A percentile compares a stretch with the other conserved stretches of the same genome.
Conservation (phyloP, 2,888 invertebrate genomes). For the Boloria euphrosyne region DNA sequence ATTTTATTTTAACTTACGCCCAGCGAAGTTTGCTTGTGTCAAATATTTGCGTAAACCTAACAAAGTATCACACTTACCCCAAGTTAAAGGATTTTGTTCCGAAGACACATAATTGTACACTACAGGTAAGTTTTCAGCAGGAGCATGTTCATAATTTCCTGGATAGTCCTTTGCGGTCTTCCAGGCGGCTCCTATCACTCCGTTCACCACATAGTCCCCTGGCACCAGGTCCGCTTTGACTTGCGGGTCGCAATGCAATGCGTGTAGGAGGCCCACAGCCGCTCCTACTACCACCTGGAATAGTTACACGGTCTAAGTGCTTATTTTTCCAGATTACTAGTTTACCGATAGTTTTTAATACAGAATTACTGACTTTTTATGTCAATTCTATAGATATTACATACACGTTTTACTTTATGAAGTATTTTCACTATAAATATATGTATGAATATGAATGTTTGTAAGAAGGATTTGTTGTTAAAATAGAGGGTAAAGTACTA, state of each 20-base stretch:
- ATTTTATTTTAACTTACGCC: too few relatives aligned
- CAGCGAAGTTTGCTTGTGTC: too few relatives aligned
- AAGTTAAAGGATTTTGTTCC: slow-evolving; percentile 88
- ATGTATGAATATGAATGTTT: too few relatives aligned
- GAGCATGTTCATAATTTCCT: slow-evolving; percentile 64
- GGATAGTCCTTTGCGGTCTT: slow-evolving; percentile 71
- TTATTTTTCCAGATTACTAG: too few relatives aligned
- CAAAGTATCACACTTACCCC: slow-evolving; percentile 75
- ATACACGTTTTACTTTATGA: too few relatives aligned
- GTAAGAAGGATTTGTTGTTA: too few relatives aligned
- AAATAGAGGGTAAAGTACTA: too few relatives aligned
- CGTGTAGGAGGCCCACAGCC: slow-evolving; percentile 87
- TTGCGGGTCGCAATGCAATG: slow-evolving; percentile 85
- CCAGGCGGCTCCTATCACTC: slow-evolving; percentile 87
- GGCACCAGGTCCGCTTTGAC: slow-evolving; percentile 89
- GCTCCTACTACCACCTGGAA: slow-evolving; percentile 82
- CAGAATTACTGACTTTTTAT: too few relatives aligned
- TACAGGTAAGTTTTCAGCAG: slow-evolving; percentile 67
- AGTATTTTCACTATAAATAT: too few relatives aligned
- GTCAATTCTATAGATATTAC: too few relatives aligned
- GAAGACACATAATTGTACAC: slow-evolving; percentile 94
- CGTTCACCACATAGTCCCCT: slow-evolving; percentile 89
- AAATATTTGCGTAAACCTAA: too few relatives aligned
- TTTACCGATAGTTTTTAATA: too few relatives aligned
- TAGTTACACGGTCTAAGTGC: background rate